Conservation (phyloP, 2,113 vertebrate genomes). For the Cygnus atratus region DNA sequence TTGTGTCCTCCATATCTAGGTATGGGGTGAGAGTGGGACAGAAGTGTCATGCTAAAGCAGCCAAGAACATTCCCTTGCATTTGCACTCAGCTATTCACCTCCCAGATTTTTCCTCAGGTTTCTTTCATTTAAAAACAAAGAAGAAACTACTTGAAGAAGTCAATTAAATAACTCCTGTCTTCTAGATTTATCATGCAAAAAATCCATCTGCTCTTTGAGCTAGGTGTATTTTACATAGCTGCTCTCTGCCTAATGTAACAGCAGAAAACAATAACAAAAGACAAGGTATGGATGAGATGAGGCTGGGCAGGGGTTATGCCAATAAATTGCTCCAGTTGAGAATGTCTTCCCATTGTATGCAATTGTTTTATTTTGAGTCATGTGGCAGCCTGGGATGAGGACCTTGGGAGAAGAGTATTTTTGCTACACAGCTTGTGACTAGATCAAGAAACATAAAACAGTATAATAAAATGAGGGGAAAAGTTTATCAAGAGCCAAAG, state of each 20-base stretch:
- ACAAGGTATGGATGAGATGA: too few relatives aligned
- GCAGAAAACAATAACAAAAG: background rate
- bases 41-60: background rate
- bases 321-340: background rate
- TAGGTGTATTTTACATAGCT: background rate
- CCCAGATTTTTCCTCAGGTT: background rate
- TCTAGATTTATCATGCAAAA: background rate
- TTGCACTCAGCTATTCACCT: background rate
- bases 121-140: background rate
- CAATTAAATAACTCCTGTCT: too few relatives aligned
- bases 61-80: background rate
- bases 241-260: background rate
- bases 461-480: background rate
- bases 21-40: too few relatives aligned
- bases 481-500: background rate
- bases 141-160: background rate
- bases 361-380: background rate
- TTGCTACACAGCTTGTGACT: background rate
- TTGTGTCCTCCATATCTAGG: too few relatives aligned
- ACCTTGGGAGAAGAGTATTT: background rate
- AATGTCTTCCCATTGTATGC: background rate
- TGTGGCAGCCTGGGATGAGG: background rate
- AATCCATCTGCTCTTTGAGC: background rate
- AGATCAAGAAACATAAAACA: background rate
- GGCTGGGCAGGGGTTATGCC: background rate